A percentile compares a stretch with the other conserved stretches of the same genome.
Evolutionary conservation across 2,797 vertebrate species (phyloP).

Genomic region (Gouania willdenowi): DNA sequence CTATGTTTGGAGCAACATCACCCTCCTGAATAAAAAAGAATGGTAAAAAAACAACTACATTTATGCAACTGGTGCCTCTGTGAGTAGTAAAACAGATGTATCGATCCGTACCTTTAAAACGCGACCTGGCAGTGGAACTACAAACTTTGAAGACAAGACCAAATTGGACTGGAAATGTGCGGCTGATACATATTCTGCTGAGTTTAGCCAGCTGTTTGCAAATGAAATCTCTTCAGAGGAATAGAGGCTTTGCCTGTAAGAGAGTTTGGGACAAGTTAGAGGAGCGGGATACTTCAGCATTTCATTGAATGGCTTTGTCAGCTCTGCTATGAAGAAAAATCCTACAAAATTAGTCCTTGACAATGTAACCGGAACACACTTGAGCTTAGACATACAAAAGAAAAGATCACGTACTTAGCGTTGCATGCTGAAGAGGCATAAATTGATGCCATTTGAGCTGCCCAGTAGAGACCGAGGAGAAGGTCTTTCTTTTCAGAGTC

Average conservation of each 20-base stretch:
- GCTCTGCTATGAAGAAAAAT: too few relatives aligned
- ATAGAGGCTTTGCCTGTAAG: conserved; percentile 67
- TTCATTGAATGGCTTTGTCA: neutral
- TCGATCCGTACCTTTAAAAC: conserved; percentile 51
- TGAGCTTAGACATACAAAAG: too few relatives aligned
- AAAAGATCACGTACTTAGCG: neutral
- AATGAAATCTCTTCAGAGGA: conserved; percentile 73
- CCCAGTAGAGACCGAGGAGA: conserved; percentile 76
- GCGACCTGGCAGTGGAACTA: conserved; percentile 72
- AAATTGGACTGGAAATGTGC: conserved; percentile 67
- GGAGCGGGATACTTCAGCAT: neutral
- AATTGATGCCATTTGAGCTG: conserved; percentile 63
- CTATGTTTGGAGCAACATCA: conserved; percentile 66
- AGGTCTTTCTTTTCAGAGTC: conserved; percentile 65
- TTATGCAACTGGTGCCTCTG: too few relatives aligned
- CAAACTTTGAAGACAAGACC: conserved; percentile 45
- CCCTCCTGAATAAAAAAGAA: conserved; percentile 5
- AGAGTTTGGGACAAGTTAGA: conserved; percentile 4
- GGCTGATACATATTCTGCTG: conserved; percentile 71
- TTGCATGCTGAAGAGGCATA: conserved; percentile 15
- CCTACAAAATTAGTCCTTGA: too few relatives aligned
- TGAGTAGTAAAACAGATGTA: neutral
- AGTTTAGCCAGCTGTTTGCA: conserved; percentile 62
- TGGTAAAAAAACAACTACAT: neutral
- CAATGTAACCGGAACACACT: too few relatives aligned